Conservation (phyloP, 1,140 invertebrate genomes). For the Tribolium madens region DNA sequence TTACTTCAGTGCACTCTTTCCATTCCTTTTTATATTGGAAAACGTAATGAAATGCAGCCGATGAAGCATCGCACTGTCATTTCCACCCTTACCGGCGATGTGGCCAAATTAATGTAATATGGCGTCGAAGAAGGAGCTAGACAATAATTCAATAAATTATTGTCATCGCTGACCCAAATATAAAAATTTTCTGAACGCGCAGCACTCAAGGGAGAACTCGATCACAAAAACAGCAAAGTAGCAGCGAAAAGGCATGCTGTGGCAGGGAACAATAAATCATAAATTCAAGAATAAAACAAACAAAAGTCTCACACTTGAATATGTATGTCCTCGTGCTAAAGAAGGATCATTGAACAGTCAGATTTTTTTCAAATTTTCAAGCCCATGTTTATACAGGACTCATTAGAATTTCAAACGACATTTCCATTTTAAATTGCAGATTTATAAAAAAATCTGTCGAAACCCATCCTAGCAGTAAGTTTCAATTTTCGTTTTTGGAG, state of each 20-base stretch:
- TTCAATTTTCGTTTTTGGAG: constrained; percentile 23
- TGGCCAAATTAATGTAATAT: constrained; percentile 28
- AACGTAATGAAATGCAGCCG: constrained; percentile 14
- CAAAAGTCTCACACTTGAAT: constrained; percentile 12
- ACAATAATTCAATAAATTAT: constrained; percentile 28
- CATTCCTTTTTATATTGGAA: not conserved
- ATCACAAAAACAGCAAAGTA: constrained; percentile 25
- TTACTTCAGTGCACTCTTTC: not conserved
- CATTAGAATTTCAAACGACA: not conserved
- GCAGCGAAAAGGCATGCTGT: constrained; percentile 8
- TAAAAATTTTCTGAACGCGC: constrained; percentile 16
- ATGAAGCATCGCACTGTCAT: constrained; percentile 16
- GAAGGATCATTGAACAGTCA: not conserved
- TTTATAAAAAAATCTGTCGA: constrained; percentile 14
- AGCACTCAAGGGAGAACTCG: not conserved
- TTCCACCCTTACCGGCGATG: not conserved
- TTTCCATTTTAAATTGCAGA: constrained; percentile 33
- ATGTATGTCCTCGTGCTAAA: constrained; percentile 8
- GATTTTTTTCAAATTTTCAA: not conserved
- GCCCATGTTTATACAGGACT: not conserved
- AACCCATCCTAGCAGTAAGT: not conserved
- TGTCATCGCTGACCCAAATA: constrained; percentile 20
- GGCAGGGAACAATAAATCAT: constrained; percentile 16
- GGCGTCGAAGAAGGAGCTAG: constrained; percentile 11
- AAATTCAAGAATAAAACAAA: constrained; percentile 37